A percentile compares a stretch with the other conserved stretches of the same genome.
These are phyloP conservation scores for human DNA, from an alignment of 2,113 vertebrate species.

Conservation along the genomic window DNA sequence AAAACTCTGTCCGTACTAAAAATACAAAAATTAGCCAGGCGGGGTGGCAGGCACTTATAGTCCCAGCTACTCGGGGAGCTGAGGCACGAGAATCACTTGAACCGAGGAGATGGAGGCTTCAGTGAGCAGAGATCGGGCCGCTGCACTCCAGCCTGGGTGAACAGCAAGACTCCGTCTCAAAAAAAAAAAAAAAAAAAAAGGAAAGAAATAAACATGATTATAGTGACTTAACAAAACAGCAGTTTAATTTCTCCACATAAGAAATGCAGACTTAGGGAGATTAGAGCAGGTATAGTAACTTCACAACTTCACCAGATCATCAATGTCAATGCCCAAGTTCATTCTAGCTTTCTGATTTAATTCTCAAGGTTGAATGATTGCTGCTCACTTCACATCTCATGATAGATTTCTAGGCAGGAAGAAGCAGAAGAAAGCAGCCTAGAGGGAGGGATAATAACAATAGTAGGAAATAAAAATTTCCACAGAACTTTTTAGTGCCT, in stretches of 20 bases:
- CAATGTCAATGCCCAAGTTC: background rate
- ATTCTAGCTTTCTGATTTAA: background rate
- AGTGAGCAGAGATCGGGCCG: too few relatives aligned
- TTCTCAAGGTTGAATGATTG: background rate
- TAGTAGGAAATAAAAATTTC: background rate
- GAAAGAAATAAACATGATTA: too few relatives aligned
- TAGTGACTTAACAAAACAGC: background rate
- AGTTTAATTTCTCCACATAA: background rate
- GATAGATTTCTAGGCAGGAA: background rate
- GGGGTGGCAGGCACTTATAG: too few relatives aligned
- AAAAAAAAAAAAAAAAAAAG: too few relatives aligned
- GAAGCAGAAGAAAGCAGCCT: background rate
- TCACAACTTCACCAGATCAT: background rate
- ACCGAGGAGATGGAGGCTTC: too few relatives aligned
- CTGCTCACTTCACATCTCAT: background rate
- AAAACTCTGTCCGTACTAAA: too few relatives aligned
- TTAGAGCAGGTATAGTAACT: background rate
- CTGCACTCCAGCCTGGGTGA: too few relatives aligned
- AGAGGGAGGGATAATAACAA: background rate
- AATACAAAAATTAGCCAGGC: too few relatives aligned
- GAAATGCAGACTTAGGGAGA: background rate
- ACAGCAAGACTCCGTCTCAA: too few relatives aligned
- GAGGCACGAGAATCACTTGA: too few relatives aligned
- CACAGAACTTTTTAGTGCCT: too few relatives aligned
- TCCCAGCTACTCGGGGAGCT: too few relatives aligned